A percentile compares a stretch with the other conserved stretches of the same genome.
Evolutionary conservation across 2,113 vertebrate species (phyloP).

Genomic region (Pangasianodon gigas): DNA sequence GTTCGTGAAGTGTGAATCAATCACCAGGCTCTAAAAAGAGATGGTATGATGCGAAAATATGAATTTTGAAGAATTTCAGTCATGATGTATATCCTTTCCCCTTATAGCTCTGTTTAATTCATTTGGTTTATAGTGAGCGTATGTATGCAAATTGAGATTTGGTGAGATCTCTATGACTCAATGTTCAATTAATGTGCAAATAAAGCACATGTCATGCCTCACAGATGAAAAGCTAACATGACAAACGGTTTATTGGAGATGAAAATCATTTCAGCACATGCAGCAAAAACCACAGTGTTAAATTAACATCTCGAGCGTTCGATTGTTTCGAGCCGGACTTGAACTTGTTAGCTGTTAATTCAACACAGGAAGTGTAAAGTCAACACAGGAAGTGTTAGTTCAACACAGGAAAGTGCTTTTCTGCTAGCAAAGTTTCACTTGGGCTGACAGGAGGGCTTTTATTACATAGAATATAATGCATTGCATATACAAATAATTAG

Average conservation of each 20-base stretch:
- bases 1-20: constrained; percentile 22
- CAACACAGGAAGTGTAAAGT: background rate
- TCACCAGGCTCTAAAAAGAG: constrained; percentile 19
- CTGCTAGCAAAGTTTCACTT: background rate
- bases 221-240: background rate
- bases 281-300: background rate
- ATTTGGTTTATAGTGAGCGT: background rate
- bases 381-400: background rate
- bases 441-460: background rate
- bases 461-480: constrained; percentile 14
- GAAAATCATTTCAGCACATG: background rate
- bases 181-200: constrained; percentile 47
- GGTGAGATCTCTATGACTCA: constrained; percentile 29
- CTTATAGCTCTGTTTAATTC: background rate
- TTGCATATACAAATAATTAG: constrained; percentile 23
- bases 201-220: constrained; percentile 8
- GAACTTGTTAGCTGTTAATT: background rate
- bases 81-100: background rate
- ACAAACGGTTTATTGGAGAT: constrained; percentile 14
- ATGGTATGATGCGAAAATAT: constrained; percentile 27
- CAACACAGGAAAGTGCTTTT: background rate
- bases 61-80: background rate
- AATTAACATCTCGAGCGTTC: background rate
- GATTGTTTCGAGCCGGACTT: background rate
- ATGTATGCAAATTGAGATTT: constrained; percentile 36